Evolutionary conservation across 2,888 invertebrate species (phyloP).

Genomic region (Nymphalis polychloros): DNA sequence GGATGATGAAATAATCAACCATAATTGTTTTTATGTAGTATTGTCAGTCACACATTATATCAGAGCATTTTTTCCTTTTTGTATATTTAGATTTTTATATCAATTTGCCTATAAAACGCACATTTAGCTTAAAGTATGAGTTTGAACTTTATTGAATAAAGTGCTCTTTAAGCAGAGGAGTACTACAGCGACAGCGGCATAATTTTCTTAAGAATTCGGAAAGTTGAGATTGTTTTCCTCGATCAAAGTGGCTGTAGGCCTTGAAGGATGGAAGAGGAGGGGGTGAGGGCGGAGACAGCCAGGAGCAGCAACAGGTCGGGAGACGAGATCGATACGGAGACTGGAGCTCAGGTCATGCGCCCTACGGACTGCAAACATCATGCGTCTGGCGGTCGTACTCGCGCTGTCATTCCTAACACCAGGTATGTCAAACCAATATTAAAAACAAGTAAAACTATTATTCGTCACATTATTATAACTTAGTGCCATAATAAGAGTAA

Average conservation of each 20-base stretch:
- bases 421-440: slow-evolving; percentile 65
- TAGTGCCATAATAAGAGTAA: neutral
- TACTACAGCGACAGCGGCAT: slow-evolving; percentile 56
- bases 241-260: slow-evolving; percentile 63
- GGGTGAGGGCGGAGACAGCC: slow-evolving; percentile 53
- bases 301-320: slow-evolving; percentile 73
- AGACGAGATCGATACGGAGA: slow-evolving; percentile 71
- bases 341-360: slow-evolving; percentile 73
- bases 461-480: neutral
- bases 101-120: slow-evolving; percentile 15
- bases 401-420: slow-evolving; percentile 63
- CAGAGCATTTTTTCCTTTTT: neutral
- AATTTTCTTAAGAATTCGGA: slow-evolving; percentile 70
- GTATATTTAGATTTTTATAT: neutral
- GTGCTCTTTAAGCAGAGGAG: slow-evolving; percentile 33
- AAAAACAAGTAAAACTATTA: slow-evolving; percentile 15
- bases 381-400: slow-evolving; percentile 71
- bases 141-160: slow-evolving; percentile 40
- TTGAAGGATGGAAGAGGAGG: slow-evolving; percentile 46
- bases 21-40: too few relatives aligned
- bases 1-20: too few relatives aligned
- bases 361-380: slow-evolving; percentile 58
- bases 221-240: slow-evolving; percentile 75
- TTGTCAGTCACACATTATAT: neutral
- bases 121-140: slow-evolving; percentile 28